phyloP scores from a whole-genome alignment of 1,140 invertebrate species.

The Bactericera cockerelli region DNA sequence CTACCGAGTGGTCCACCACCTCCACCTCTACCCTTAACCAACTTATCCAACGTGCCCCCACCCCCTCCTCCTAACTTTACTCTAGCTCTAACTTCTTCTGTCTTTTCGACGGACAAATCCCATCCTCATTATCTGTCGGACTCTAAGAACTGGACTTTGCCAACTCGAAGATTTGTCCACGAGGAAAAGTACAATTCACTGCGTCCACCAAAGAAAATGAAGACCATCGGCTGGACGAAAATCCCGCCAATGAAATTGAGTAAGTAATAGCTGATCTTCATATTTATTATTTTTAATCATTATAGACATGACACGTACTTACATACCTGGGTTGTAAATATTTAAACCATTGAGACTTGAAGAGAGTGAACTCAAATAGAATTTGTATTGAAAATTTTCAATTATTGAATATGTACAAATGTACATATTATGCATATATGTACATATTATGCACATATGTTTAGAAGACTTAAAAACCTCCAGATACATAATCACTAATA shows the following conservation, averaged over 20 bases:
- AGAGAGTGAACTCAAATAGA: no score
- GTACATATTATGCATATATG: no score
- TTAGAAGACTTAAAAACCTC: no score
- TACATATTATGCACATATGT: no score
- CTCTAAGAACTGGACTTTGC: slow-evolving; percentile 15
- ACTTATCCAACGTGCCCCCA: slow-evolving; percentile 15
- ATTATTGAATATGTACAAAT: no score
- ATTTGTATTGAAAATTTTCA: no score
- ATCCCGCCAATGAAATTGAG: slow-evolving; percentile 25
- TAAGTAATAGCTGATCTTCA: slow-evolving; percentile 11
- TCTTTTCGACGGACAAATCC: neutral
- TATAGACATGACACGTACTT: no score
- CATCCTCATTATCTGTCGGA: neutral
- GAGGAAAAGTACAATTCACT: slow-evolving; percentile 22
- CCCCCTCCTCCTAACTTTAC: slow-evolving; percentile 15
- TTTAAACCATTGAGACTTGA: no score
- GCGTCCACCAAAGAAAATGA: slow-evolving; percentile 29
- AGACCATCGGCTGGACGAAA: slow-evolving; percentile 32
- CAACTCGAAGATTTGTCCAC: slow-evolving; percentile 13
- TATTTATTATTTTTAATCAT: no score
- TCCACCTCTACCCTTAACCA: neutral
- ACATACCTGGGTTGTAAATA: no score
- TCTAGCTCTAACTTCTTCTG: neutral
- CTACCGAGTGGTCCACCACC: neutral
- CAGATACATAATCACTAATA: no score